Percentiles rank a stretch among this genome's conserved stretches.
These are phyloP conservation scores for Petrocephalus zakoni DNA, from an alignment of 2,113 vertebrate genomes.

Conservation along the genomic window DNA sequence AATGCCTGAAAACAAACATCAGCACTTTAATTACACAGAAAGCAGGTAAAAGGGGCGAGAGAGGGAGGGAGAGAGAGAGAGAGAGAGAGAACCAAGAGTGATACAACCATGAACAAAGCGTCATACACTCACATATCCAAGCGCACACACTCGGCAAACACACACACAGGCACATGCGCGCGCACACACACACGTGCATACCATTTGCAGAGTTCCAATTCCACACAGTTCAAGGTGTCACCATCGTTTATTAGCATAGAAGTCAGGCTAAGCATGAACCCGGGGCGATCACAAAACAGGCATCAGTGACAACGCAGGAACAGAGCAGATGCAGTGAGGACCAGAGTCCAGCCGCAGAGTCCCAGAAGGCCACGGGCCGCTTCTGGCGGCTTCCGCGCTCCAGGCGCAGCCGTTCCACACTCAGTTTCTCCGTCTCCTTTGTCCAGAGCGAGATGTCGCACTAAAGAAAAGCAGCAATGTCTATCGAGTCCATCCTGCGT, in stretches of 20 bases:
- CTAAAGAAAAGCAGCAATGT: slow-evolving; percentile 1
- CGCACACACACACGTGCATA: slow-evolving; percentile 16
- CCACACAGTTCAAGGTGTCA: slow-evolving; percentile 40
- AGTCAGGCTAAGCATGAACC: not conserved
- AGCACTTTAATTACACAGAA: slow-evolving; percentile 69
- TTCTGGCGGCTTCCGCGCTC: not conserved
- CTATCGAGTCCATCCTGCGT: not conserved
- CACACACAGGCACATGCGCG: not conserved
- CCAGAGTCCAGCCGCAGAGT: slow-evolving; percentile 26
- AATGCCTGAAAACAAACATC: slow-evolving; percentile 87
- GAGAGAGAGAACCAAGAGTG: slow-evolving; percentile 40
- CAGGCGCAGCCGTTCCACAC: not conserved
- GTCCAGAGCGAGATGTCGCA: not conserved
- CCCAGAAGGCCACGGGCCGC: not conserved
- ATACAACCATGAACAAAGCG: not conserved
- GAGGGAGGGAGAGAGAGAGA: slow-evolving; percentile 52
- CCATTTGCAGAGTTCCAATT: slow-evolving; percentile 35
- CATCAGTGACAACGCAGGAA: not conserved
- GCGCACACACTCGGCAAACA: not conserved
- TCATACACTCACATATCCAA: not conserved
- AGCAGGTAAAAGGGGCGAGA: slow-evolving; percentile 20
- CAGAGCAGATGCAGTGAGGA: not conserved
- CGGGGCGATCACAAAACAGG: not conserved
- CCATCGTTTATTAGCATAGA: slow-evolving; percentile 43
- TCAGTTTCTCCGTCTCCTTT: not conserved